Conservation (phyloP, 2,888 invertebrate species). For the Drosophila atripex region DNA sequence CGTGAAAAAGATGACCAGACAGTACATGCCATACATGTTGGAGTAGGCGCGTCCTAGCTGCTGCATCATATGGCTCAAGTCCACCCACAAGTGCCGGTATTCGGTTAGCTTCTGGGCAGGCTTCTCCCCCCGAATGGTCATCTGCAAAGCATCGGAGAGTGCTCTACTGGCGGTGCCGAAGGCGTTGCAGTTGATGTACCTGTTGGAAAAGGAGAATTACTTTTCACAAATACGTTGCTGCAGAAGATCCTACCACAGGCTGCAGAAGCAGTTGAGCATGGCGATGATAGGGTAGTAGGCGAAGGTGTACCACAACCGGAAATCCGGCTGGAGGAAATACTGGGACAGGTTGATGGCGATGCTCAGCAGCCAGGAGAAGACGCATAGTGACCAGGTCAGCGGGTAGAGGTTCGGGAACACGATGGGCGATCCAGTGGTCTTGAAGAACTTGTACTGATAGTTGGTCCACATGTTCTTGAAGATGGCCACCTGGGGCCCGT, state of each 20-base stretch:
- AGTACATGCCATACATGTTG: slow-evolving; percentile 91
- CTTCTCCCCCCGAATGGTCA: slow-evolving; percentile 87
- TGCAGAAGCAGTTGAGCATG: slow-evolving; percentile 89
- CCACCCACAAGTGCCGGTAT: slow-evolving; percentile 89
- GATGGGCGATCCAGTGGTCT: slow-evolving; percentile 86
- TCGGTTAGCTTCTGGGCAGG: slow-evolving; percentile 88
- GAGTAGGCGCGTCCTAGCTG: slow-evolving; percentile 90
- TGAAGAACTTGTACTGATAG: slow-evolving; percentile 86
- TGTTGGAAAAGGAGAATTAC: neutral
- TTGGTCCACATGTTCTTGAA: slow-evolving; percentile 92
- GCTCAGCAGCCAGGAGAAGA: slow-evolving; percentile 88
- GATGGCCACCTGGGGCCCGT: slow-evolving; percentile 88
- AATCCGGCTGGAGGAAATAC: slow-evolving; percentile 89
- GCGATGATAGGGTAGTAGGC: slow-evolving; percentile 90
- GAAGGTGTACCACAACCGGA: slow-evolving; percentile 89
- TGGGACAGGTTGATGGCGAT: slow-evolving; percentile 88
- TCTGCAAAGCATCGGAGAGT: slow-evolving; percentile 87
- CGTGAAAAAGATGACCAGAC: slow-evolving; percentile 89
- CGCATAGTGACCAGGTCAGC: slow-evolving; percentile 87
- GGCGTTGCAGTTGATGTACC: slow-evolving; percentile 87
- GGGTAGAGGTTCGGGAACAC: slow-evolving; percentile 87
- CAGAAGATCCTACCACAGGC: slow-evolving; percentile 85
- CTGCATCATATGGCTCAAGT: slow-evolving; percentile 91
- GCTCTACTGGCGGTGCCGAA: slow-evolving; percentile 88
- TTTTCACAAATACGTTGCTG: neutral